A percentile compares a stretch with the other conserved stretches of the same genome.
phyloP scores from a whole-genome alignment of 2,888 invertebrate species.

The Stenichneumon culpator region DNA sequence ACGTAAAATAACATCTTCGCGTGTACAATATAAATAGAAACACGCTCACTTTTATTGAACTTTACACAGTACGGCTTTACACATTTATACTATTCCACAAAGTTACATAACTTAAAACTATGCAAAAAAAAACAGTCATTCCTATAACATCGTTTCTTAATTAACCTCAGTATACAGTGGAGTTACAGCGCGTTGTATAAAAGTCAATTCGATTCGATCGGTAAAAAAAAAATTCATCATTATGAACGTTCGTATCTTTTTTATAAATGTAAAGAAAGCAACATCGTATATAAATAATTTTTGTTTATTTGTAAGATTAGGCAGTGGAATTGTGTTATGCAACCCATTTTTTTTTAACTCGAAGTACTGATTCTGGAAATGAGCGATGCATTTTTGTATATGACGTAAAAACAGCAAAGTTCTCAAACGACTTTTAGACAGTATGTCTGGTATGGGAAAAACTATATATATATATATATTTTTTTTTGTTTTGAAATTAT shows the following conservation, averaged over 20 bases:
- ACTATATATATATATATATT: background rate
- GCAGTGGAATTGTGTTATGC: constrained; percentile 44
- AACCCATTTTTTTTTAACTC: constrained; percentile 2
- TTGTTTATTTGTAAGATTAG: constrained; percentile 22
- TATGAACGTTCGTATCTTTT: background rate
- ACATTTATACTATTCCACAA: constrained; percentile 43
- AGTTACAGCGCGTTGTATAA: constrained; percentile 28
- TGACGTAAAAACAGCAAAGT: constrained; percentile 1
- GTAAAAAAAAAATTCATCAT: background rate
- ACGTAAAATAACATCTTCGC: background rate
- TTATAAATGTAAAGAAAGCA: background rate
- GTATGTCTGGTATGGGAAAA: background rate
- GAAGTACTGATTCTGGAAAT: constrained; percentile 17
- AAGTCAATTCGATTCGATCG: background rate
- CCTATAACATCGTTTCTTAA: constrained; percentile 9
- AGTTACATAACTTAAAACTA: constrained; percentile 16
- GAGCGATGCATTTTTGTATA: constrained; percentile 3
- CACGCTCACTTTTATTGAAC: constrained; percentile 54
- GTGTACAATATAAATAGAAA: constrained; percentile 36
- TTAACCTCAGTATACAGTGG: constrained; percentile 46
- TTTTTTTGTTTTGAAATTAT: background rate
- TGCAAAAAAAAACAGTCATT: constrained; percentile 36
- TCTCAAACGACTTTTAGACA: background rate
- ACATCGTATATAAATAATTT: background rate
- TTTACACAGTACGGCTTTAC: constrained; percentile 44